Evolutionary conservation across 2,888 invertebrate species (phyloP), one percentile per base, ranked within the genome.

Genomic region (Lochmaea crataegi): DNA sequence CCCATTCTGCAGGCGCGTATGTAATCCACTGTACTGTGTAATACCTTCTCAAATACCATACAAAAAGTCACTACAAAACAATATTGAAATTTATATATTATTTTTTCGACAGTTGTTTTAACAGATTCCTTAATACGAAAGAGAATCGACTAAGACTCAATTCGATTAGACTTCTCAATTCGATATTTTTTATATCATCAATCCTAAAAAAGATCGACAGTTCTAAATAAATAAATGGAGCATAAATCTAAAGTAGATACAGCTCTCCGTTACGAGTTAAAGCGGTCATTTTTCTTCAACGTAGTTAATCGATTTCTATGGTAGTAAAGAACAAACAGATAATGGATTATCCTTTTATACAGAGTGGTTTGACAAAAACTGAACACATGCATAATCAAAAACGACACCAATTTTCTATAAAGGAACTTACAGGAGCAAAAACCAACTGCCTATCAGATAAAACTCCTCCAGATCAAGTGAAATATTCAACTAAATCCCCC

Each of bases 191-290:
- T 38, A 60, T 60, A 60, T 16, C 60, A 60, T 60, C 38, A 60
- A 60, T 60, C 38, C 32, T 10, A 7, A 60, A 58, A 32, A 32
- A 58, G 58, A 58, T 65, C 41, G 66, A 66, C 56, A 56, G 56
- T 57, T 56, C 38, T 56, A 51, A 53, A 18, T 67, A 67, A 56
- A 67, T 67, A 67, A 67, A 67, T 67, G 66, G 42, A 26, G 66
- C 45, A 67, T 67, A 67, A 67, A 67, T 67, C 66, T 68, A 61
- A 61, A 68, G 68, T 68, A 48, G 58, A 38, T 67, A 58, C 53
- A 60, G 60, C 68, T 68, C 61, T 68, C 53, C 45, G 45, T 61
- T 45, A 68, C n/a, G 68, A 68, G 68, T 58, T 60, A 41, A 68
- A 58, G 60, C 60, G 58, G 48, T 56, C 68, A 68, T 68, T 67